phyloP scores from a whole-genome alignment of 2,113 vertebrate species.

The Rallus limicola region DNA sequence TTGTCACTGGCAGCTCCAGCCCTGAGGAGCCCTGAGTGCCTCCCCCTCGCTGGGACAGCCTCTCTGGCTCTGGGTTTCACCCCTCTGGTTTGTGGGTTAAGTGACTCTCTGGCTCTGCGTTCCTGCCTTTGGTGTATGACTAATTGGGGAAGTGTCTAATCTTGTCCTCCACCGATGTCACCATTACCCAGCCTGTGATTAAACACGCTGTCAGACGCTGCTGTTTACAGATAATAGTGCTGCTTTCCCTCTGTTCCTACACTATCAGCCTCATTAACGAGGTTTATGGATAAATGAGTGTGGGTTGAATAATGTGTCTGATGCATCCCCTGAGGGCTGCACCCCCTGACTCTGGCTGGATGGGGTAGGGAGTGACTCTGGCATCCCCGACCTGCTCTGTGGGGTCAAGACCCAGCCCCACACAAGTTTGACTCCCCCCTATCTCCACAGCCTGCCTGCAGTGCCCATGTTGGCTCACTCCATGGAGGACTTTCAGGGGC shows the following conservation, averaged over 20 bases:
- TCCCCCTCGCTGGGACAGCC: not conserved
- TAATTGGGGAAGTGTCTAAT: slow-evolving; percentile 13
- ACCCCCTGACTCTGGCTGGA: accelerated
- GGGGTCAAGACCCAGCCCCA: not conserved
- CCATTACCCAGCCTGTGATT: slow-evolving; percentile 5
- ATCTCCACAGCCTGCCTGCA: accelerated
- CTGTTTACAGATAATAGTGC: slow-evolving; percentile 30
- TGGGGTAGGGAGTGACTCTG: not conserved
- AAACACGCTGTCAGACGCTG: not conserved
- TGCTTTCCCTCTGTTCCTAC: not conserved
- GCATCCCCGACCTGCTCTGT: accelerated
- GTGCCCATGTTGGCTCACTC: not conserved
- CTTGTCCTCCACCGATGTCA: not conserved
- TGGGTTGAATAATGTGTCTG: not conserved
- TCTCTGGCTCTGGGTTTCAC: not conserved
- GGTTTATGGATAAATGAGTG: slow-evolving; percentile 17
- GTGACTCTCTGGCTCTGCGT: not conserved
- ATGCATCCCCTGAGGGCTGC: not conserved
- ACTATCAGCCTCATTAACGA: slow-evolving; percentile 9
- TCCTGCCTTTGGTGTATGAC: not conserved
- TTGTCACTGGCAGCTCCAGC: not conserved
- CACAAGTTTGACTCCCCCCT: not conserved
- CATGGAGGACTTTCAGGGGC: not conserved
- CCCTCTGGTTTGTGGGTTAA: not conserved
- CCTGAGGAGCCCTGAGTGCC: not conserved